phyloP scores from a whole-genome alignment of 30 jellyfish, hydroid and myxozoan genomes.

The Catostylus mosaicus region DNA sequence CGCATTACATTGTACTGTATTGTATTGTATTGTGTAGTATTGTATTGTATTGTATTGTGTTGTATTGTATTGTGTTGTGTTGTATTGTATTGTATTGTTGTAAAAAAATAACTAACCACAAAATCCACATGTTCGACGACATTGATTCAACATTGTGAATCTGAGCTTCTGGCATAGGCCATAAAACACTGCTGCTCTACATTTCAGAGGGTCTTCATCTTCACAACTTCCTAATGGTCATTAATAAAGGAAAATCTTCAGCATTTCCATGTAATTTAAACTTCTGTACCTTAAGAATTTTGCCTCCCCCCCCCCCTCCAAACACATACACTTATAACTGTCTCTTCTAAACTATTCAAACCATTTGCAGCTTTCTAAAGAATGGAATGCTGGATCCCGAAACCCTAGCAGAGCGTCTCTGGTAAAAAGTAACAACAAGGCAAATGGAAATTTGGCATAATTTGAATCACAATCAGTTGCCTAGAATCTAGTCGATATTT shows the following conservation, averaged over 20 bases:
- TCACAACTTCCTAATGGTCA: slow-evolving; percentile 64
- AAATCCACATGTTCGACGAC: slow-evolving; percentile 67
- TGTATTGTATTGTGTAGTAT: too few species aligned
- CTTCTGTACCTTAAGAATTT: too few species aligned
- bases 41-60: too few species aligned
- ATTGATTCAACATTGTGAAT: slow-evolving; percentile 45
- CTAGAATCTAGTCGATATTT: background rate
- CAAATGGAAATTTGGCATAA: background rate
- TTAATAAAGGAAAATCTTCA: too few species aligned
- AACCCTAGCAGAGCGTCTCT: too few species aligned
- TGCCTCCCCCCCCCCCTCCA: too few species aligned
- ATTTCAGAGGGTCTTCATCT: slow-evolving; percentile 60
- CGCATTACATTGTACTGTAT: too few species aligned
- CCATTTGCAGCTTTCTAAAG: too few species aligned
- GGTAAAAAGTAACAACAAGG: background rate
- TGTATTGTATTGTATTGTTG: background rate
- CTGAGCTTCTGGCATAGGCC: slow-evolving; percentile 54
- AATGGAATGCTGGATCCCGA: too few species aligned
- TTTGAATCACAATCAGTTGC: background rate
- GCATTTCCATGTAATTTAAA: too few species aligned
- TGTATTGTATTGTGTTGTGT: background rate
- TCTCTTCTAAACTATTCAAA: too few species aligned
- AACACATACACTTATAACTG: too few species aligned
- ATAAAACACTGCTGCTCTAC: slow-evolving; percentile 32
- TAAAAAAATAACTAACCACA: slow-evolving; percentile 30